Evolutionary conservation across 2,113 vertebrate genomes (phyloP).

Genomic region (Equus quagga): DNA sequence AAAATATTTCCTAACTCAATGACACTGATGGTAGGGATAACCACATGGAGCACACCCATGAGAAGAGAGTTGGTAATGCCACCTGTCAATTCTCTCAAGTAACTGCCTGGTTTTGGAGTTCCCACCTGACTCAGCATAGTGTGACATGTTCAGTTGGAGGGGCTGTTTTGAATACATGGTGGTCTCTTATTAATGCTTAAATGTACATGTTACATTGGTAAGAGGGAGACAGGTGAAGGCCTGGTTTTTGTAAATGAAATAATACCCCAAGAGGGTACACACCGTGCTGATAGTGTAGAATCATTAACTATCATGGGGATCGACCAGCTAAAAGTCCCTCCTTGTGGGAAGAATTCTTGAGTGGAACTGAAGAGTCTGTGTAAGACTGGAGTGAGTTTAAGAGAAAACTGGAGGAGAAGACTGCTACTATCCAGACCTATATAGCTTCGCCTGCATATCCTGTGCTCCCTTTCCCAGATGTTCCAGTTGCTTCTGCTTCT

Average conservation of each 20-base stretch:
- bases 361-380: neutral
- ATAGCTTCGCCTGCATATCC: rapidly evolving
- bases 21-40: neutral
- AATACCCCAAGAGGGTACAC: neutral
- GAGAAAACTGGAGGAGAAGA: neutral
- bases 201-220: neutral
- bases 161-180: neutral
- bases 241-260: neutral
- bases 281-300: neutral
- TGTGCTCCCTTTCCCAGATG: neutral
- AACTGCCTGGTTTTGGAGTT: neutral
- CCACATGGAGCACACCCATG: neutral
- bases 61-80: neutral
- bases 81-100: neutral
- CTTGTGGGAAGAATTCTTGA: neutral
- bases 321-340: neutral
- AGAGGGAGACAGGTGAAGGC: neutral
- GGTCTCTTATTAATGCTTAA: neutral
- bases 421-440: neutral
- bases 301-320: neutral
- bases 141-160: neutral
- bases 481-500: neutral
- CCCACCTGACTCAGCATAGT: neutral
- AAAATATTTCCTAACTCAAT: neutral
- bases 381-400: neutral